Percentiles rank a stretch among this genome's conserved stretches.
phyloP scores from a whole-genome alignment of 1,140 invertebrate genomes.

The Drosophila eugracilis region DNA sequence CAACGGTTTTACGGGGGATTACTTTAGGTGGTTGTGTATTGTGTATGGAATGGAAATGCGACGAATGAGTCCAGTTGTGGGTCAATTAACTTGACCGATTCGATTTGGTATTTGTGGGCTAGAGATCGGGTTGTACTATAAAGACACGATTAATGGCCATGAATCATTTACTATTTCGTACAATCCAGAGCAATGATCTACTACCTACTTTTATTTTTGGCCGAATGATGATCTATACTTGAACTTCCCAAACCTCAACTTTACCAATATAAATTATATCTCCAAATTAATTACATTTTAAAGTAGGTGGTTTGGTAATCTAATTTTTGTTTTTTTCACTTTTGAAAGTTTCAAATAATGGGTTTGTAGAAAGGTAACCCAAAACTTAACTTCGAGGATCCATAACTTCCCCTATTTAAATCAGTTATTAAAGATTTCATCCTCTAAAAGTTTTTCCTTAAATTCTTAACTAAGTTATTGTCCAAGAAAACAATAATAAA shows the following conservation, averaged over 20 bases:
- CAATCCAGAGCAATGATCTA: background rate
- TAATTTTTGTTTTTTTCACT: too few species aligned
- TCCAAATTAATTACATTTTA: too few species aligned
- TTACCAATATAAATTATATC: too few species aligned
- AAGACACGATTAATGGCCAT: background rate
- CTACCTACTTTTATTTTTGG: too few species aligned
- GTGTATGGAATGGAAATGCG: constrained; percentile 41
- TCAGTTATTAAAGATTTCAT: too few species aligned
- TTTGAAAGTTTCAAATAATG: too few species aligned
- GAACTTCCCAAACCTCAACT: too few species aligned
- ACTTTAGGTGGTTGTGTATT: constrained; percentile 4
- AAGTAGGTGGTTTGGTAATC: too few species aligned
- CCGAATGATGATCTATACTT: too few species aligned
- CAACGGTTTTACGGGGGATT: constrained; percentile 21
- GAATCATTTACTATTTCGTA: background rate
- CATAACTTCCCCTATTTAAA: too few species aligned
- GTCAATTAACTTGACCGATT: constrained; percentile 32
- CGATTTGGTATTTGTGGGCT: background rate
- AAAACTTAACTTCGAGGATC: too few species aligned
- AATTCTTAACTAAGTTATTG: background rate
- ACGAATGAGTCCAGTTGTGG: constrained; percentile 11
- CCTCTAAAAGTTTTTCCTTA: background rate
- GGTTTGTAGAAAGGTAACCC: too few species aligned
- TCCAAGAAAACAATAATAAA: background rate
- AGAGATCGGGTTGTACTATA: background rate